These are phyloP conservation scores for Cryptomyrus ogoouensis DNA, from an alignment of 2,113 vertebrate genomes.

Conservation along the genomic window DNA sequence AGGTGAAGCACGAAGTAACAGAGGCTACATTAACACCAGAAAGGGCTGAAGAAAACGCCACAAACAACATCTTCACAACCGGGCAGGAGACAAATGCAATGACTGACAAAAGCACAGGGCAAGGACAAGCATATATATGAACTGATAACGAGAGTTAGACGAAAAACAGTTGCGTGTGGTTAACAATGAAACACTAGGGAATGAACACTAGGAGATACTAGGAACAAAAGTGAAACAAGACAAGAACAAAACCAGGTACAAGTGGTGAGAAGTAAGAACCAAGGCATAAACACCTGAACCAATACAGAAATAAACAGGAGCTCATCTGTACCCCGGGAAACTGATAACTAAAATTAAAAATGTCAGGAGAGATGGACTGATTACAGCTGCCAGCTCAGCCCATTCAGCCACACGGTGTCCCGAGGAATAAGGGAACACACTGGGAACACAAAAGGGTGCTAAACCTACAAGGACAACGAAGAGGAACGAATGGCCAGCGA, in stretches of 20 bases:
- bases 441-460: neutral
- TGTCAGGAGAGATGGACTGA: neutral
- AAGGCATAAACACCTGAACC: neutral
- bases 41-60: neutral
- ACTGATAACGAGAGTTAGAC: neutral
- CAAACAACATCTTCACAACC: neutral
- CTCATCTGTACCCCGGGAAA: neutral
- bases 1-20: neutral
- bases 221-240: neutral
- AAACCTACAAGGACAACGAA: neutral
- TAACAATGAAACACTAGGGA: neutral
- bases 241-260: neutral
- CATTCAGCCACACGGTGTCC: neutral
- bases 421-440: neutral
- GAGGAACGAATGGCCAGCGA: neutral
- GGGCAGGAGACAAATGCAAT: neutral
- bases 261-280: neutral
- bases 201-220: neutral
- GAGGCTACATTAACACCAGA: neutral
- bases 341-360: neutral
- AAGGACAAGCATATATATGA: neutral
- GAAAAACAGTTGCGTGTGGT: neutral
- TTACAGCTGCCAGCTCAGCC: neutral
- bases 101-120: neutral
- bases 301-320: neutral